Evolutionary conservation across 2,797 vertebrate genomes (phyloP).

Genomic region (Cheirogaleus major): DNA sequence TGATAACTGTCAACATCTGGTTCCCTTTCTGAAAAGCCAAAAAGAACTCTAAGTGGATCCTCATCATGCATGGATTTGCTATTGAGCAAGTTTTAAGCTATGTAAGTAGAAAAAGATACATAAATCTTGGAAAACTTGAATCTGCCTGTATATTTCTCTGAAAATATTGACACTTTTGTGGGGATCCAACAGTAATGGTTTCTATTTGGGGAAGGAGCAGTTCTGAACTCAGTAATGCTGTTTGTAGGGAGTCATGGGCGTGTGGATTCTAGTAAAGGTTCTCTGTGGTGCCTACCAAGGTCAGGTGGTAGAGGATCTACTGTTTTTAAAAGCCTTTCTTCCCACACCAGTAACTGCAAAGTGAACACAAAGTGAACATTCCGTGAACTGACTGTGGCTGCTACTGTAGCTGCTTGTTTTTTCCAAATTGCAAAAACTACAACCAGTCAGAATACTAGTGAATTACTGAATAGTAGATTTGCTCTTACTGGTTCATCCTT

Average conservation of each 20-base stretch:
- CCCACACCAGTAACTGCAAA: constrained; percentile 32
- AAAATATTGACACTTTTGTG: neutral
- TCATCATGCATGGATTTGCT: neutral
- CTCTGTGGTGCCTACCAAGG: constrained; percentile 53
- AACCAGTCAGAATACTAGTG: neutral
- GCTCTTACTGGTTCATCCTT: neutral
- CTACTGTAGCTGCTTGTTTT: constrained; percentile 25
- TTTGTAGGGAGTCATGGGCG: neutral
- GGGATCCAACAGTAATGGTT: neutral
- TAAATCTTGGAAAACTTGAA: constrained; percentile 28
- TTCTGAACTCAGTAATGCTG: neutral
- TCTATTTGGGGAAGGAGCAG: neutral
- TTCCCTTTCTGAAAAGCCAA: neutral
- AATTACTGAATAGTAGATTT: neutral
- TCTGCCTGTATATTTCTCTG: neutral
- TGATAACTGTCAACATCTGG: neutral
- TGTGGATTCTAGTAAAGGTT: constrained; percentile 23
- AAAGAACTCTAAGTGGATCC: neutral
- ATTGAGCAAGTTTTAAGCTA: neutral
- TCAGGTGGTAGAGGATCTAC: constrained; percentile 2
- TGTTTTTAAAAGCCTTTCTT: neutral
- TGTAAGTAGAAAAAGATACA: neutral
- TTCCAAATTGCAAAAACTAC: constrained; percentile 47
- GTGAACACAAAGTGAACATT: neutral
- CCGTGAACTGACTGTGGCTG: constrained; percentile 7